Percentiles rank a stretch among this genome's conserved stretches.
phyloP scores from a whole-genome alignment of 2,113 vertebrate genomes.

The Ctenomys sociabilis region DNA sequence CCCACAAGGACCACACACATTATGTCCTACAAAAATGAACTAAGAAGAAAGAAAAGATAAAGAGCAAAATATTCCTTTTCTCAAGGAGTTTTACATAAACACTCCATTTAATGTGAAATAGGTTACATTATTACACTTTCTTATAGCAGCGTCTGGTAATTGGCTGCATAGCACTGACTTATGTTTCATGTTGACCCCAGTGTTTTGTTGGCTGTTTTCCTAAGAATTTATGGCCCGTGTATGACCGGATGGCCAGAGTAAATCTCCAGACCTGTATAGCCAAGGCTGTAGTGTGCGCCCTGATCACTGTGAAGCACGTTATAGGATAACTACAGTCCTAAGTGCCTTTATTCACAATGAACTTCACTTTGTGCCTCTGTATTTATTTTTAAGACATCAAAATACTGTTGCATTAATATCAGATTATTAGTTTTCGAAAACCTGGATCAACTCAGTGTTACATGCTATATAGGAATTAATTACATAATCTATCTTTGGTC shows the following conservation, averaged over 20 bases:
- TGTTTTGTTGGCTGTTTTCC: neutral
- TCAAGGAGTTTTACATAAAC: neutral
- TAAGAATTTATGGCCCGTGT: neutral
- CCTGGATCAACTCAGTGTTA: neutral
- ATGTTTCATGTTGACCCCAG: neutral
- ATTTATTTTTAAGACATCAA: slow-evolving; percentile 31
- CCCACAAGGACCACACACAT: neutral
- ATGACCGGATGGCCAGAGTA: neutral
- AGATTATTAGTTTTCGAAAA: neutral
- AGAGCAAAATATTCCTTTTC: neutral
- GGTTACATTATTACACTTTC: neutral
- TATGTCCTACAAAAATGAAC: neutral
- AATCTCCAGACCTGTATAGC: neutral
- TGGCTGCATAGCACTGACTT: slow-evolving; percentile 24
- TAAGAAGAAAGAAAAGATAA: neutral
- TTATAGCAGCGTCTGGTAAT: neutral
- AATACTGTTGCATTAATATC: neutral
- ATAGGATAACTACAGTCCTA: neutral
- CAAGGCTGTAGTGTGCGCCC: neutral
- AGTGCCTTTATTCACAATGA: neutral
- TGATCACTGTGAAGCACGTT: neutral
- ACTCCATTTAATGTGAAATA: neutral
- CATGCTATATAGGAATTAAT: neutral
- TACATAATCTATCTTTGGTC: neutral
- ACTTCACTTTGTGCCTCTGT: slow-evolving; percentile 1